Conservation (phyloP, 2,888 invertebrate genomes). For the Beris morrisii region DNA sequence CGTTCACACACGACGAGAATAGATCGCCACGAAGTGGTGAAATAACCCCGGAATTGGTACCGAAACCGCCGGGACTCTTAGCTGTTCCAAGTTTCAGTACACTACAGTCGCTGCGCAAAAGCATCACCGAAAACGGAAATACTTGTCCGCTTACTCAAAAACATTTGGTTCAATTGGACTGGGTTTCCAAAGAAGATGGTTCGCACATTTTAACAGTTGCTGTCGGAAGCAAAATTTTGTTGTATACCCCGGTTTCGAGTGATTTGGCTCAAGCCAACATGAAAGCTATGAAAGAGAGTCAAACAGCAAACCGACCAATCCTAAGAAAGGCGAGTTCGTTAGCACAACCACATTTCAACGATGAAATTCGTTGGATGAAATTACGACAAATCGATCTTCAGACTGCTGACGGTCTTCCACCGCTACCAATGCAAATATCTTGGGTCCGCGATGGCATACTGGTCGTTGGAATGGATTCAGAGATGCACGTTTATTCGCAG, state of each 20-base stretch:
- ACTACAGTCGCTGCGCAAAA: slow-evolving; percentile 80
- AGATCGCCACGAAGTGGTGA: slow-evolving; percentile 61
- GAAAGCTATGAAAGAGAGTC: slow-evolving; percentile 86
- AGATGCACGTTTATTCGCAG: slow-evolving; percentile 99
- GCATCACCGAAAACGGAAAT: slow-evolving; percentile 89
- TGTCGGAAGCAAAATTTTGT: slow-evolving; percentile 87
- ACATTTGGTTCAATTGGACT: slow-evolving; percentile 93
- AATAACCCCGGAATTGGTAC: slow-evolving; percentile 52
- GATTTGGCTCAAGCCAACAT: slow-evolving; percentile 94
- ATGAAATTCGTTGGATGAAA: slow-evolving; percentile 97
- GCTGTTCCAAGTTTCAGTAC: slow-evolving; percentile 92
- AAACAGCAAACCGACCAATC: slow-evolving; percentile 80
- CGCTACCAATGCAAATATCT: slow-evolving; percentile 96
- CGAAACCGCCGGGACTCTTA: slow-evolving; percentile 59
- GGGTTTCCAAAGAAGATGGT: slow-evolving; percentile 99
- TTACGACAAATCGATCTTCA: slow-evolving; percentile 84
- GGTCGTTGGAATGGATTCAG: slow-evolving; percentile 99
- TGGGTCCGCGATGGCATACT: slow-evolving; percentile 98
- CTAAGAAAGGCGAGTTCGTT: slow-evolving; percentile 88
- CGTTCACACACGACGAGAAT: slow-evolving; percentile 76
- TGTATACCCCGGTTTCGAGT: slow-evolving; percentile 92
- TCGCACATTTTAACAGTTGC: slow-evolving; percentile 96
- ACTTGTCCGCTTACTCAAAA: slow-evolving; percentile 89
- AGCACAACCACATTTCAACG: slow-evolving; percentile 84
- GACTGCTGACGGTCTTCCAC: slow-evolving; percentile 94